phyloP scores from a whole-genome alignment of 2,113 vertebrate genomes.

The Micronycteris hirsuta region DNA sequence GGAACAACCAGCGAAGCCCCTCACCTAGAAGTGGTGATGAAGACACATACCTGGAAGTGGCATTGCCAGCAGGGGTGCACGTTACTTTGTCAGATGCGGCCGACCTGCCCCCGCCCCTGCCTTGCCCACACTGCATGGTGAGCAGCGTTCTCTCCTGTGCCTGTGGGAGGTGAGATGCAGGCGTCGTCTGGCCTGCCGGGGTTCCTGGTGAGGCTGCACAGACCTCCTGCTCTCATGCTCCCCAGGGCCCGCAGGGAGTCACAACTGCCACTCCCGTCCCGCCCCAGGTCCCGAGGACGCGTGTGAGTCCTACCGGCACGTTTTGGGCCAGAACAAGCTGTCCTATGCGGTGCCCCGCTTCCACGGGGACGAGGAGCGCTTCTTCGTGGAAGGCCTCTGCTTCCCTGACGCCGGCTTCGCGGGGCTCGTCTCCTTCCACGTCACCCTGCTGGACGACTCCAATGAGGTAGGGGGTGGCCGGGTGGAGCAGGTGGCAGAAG shows the following conservation, averaged over 20 bases:
- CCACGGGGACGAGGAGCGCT: slow-evolving; percentile 69
- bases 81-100: neutral
- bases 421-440: slow-evolving; percentile 85
- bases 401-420: slow-evolving; percentile 87
- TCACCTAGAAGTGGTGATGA: neutral
- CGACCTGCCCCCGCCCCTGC: neutral
- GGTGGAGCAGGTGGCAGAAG: neutral
- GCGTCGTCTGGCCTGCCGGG: accelerated
- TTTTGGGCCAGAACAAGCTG: slow-evolving; percentile 71
- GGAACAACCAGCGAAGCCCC: neutral
- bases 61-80: neutral
- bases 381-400: slow-evolving; percentile 90
- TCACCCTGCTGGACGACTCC: slow-evolving; percentile 87
- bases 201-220: accelerated
- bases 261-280: accelerated
- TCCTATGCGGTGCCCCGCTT: slow-evolving; percentile 60
- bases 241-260: accelerated
- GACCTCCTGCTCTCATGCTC: accelerated
- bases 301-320: slow-evolving; percentile 23
- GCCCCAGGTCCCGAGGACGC: slow-evolving; percentile 52
- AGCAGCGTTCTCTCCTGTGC: neutral
- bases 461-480: slow-evolving; percentile 68
- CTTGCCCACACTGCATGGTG: accelerated
- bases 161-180: neutral
- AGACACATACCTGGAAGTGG: neutral